These are phyloP conservation scores for Merops nubicus DNA, from an alignment of 2,113 vertebrate genomes.

Conservation along the genomic window DNA sequence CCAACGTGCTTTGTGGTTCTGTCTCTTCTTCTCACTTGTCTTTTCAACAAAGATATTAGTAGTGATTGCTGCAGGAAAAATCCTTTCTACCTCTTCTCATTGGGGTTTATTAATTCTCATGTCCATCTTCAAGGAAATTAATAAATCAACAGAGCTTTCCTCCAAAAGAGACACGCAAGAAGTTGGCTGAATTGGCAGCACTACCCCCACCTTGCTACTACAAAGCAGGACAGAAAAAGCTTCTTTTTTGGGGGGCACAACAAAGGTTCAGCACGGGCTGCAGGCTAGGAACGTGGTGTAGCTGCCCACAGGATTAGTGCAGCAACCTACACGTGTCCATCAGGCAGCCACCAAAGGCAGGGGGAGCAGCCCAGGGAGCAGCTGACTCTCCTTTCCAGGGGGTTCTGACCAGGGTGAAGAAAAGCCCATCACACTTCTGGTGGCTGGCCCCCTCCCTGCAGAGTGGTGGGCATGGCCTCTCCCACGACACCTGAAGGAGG, in stretches of 20 bases:
- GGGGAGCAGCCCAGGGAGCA: not conserved
- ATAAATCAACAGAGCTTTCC: not conserved
- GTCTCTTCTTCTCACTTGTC: not conserved
- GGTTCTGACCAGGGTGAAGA: not conserved
- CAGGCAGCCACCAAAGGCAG: not conserved
- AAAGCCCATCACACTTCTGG: not conserved
- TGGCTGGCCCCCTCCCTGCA: not conserved
- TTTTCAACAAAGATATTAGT: not conserved
- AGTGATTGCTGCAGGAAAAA: not conserved
- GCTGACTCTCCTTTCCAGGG: not conserved
- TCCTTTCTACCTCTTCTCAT: not conserved
- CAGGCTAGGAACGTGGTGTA: not conserved
- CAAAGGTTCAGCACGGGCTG: not conserved
- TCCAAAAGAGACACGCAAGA: not conserved
- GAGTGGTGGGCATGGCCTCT: not conserved
- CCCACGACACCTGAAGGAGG: not conserved
- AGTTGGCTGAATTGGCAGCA: not conserved
- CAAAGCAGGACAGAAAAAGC: not conserved
- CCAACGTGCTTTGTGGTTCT: not conserved
- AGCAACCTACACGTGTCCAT: rapidly evolving
- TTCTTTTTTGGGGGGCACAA: not conserved
- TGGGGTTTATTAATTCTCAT: not conserved
- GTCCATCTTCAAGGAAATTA: not conserved
- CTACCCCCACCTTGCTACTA: not conserved
- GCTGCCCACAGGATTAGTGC: not conserved